Conservation (phyloP, 2,888 invertebrate genomes). For the Ormyrus nitidulus region DNA sequence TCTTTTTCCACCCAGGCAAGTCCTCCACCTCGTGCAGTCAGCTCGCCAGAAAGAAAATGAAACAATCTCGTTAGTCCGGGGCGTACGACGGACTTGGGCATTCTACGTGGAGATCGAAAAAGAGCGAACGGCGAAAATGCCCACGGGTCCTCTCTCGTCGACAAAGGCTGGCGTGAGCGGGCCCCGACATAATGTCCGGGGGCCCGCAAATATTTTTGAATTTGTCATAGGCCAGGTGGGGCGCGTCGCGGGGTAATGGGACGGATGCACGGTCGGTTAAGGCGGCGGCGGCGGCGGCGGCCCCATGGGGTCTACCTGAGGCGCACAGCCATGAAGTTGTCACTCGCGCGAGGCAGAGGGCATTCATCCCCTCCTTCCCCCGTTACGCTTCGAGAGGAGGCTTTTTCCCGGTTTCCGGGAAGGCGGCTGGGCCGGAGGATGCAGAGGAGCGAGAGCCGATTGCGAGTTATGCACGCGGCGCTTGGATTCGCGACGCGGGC, state of each 20-base stretch:
- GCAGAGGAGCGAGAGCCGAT: too few species aligned
- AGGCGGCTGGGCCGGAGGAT: background rate
- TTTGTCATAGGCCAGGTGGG: constrained; percentile 72
- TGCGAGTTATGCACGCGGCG: constrained; percentile 2
- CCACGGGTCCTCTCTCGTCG: too few species aligned
- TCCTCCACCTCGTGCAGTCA: too few species aligned
- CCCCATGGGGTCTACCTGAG: constrained; percentile 20
- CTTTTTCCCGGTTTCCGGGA: constrained; percentile 3
- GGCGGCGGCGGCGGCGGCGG: constrained; percentile 8
- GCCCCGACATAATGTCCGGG: too few species aligned
- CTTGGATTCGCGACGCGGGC: constrained; percentile 19
- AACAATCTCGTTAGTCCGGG: too few species aligned
- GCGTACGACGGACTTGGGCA: too few species aligned
- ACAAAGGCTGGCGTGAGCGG: too few species aligned
- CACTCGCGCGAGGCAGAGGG: background rate
- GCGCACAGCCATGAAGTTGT: constrained; percentile 31
- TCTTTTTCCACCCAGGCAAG: too few species aligned
- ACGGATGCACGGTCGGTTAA: constrained; percentile 67
- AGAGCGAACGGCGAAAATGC: too few species aligned
- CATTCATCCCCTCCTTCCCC: background rate
- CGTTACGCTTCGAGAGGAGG: constrained; percentile 31
- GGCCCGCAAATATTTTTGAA: constrained; percentile 65
- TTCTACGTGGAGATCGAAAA: too few species aligned
- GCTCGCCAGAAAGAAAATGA: too few species aligned
- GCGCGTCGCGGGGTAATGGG: constrained; percentile 55